Base-by-base conservation (phyloP, 2,888 invertebrate species). In the Synergus itoensis region DNA sequence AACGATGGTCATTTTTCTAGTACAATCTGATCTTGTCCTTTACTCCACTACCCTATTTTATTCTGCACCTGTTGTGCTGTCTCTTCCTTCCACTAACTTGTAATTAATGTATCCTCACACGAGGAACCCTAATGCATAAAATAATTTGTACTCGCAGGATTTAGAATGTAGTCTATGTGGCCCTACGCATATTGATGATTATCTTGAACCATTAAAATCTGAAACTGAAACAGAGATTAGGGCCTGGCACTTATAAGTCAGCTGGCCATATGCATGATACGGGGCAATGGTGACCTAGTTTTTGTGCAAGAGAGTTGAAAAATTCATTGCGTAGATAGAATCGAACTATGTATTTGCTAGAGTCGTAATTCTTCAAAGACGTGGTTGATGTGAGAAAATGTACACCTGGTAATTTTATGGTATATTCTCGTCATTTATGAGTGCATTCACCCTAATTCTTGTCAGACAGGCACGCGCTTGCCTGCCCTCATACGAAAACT, bases 261-360 rank as follows among this genome's bases (percentile, higher is more conserved):
- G 45, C 36, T 73, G 53, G 48, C 36, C 16, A 48, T 73, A 73
- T 73, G 48, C 14, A 28, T 1, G 28, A 69, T 48, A 73, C 14
- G 28, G 21, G 45, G 45, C 69, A 69, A 69, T 21, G 21, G 8
- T 45, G 21, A 45, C 45, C 69, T 28, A 45, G 69, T 36, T 73
- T 73, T 73, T 9, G n/a, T 21, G 8, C 69, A 16, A 28, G 48
- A 16, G 28, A 9, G 14, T 73, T 48, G 16, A 73, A 73, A 73
- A 48, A 73, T 36, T 73, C 53, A 73, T 73, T 73, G 69, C 69
- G 48, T 36, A 73, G 53, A 73, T 73, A 73, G 69, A 73, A 73
- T 73, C 69, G 36, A 48, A 73, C 69, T 73, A 28, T n/a, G n/a
- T n/a, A n/a, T 45, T 73, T 73, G 36, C 69, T 53, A 48, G 18